Conservation (phyloP, 2,888 invertebrate species). For the Ophion obscuratus region DNA sequence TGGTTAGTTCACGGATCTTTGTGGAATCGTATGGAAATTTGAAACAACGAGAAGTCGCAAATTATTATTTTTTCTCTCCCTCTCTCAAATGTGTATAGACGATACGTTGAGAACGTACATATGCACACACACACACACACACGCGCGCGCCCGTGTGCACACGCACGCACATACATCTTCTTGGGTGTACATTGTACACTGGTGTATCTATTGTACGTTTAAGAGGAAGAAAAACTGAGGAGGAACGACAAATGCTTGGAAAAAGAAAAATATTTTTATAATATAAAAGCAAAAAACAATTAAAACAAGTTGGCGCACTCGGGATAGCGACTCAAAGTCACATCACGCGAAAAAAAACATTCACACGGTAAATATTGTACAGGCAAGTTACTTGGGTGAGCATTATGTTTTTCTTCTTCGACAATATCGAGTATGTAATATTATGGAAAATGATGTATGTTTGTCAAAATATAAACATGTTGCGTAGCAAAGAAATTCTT, state of each 20-base stretch:
- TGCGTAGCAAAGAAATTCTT: slow-evolving; percentile 24
- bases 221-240: slow-evolving; percentile 14
- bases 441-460: slow-evolving; percentile 43
- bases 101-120: slow-evolving; percentile 55
- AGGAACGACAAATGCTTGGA: neutral
- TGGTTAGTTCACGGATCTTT: too few relatives aligned
- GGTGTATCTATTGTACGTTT: slow-evolving; percentile 19
- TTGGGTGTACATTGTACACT: too few relatives aligned
- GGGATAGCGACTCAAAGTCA: neutral
- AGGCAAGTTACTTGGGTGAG: slow-evolving; percentile 72
- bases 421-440: slow-evolving; percentile 56
- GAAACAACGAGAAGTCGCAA: neutral
- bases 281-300: slow-evolving; percentile 15
- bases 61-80: neutral
- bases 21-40: neutral
- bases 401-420: slow-evolving; percentile 65
- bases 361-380: slow-evolving; percentile 58
- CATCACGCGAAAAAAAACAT: slow-evolving; percentile 54
- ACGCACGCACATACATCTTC: too few relatives aligned
- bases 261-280: slow-evolving; percentile 13
- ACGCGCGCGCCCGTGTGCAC: slow-evolving; percentile 31
- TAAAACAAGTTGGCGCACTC: slow-evolving; percentile 45
- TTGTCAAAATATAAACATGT: slow-evolving; percentile 59
- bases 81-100: slow-evolving; percentile 74
- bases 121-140: slow-evolving; percentile 29